phyloP scores from a whole-genome alignment of 2,797 vertebrate genomes.

The Xiphorhynchus erythropygius region DNA sequence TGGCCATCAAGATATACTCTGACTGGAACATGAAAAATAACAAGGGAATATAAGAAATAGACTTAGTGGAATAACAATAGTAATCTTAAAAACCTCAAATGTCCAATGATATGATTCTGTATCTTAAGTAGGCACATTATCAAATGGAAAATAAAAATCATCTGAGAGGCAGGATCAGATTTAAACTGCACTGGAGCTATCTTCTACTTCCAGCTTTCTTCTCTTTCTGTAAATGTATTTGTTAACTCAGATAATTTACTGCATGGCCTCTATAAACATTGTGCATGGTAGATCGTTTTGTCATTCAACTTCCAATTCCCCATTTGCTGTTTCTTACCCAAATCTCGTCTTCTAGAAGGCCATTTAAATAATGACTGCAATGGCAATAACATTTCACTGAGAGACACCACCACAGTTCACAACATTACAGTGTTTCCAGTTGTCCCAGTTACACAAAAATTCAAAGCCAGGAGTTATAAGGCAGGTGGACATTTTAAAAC shows the following conservation, averaged over 20 bases:
- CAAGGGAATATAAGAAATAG: background rate
- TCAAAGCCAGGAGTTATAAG: background rate
- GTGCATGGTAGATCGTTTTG: background rate
- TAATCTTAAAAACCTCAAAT: background rate
- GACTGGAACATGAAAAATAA: background rate
- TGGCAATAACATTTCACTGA: background rate
- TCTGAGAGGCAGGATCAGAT: background rate
- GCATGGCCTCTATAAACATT: fast-evolving
- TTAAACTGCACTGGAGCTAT: background rate
- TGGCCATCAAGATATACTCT: background rate
- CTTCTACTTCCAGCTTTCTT: background rate
- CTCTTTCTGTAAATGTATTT: background rate
- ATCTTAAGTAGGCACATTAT: background rate
- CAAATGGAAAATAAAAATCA: background rate
- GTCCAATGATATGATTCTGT: background rate
- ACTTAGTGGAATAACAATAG: background rate
- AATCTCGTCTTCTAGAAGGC: background rate
- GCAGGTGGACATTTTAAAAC: background rate
- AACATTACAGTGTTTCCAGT: background rate
- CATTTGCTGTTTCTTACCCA: background rate
- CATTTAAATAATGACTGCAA: background rate
- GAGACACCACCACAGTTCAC: background rate
- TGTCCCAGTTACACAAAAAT: background rate
- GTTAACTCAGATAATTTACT: background rate
- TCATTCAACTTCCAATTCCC: background rate